Conservation (phyloP, 2,888 invertebrate species). For the Limnephilus rhombicus region DNA sequence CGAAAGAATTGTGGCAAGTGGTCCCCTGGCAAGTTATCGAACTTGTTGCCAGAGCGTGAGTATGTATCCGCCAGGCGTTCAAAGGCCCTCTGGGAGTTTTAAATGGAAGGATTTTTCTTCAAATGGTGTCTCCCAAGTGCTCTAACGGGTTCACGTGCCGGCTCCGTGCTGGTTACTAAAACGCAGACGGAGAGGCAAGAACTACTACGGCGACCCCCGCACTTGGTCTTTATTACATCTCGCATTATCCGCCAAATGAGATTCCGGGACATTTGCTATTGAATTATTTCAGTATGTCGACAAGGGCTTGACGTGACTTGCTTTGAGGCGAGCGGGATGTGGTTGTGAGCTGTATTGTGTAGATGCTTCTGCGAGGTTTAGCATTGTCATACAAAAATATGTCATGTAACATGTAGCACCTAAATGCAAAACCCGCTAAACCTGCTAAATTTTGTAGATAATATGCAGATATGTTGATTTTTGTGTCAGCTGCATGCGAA, state of each 20-base stretch:
- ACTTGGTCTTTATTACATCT: slow-evolving; percentile 10
- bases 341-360: background rate
- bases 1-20: slow-evolving; percentile 4
- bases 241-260: slow-evolving; percentile 7
- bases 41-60: slow-evolving; percentile 18
- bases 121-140: slow-evolving; percentile 36
- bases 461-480: too few species aligned
- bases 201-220: slow-evolving; percentile 7
- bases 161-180: slow-evolving; percentile 26
- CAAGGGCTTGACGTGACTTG: background rate
- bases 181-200: background rate
- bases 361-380: background rate
- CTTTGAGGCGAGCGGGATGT: background rate
- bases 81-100: background rate
- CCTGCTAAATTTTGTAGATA: too few species aligned
- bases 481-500: too few species aligned
- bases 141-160: slow-evolving; percentile 25
- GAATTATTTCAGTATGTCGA: background rate
- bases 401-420: too few species aligned
- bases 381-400: background rate
- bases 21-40: slow-evolving; percentile 17
- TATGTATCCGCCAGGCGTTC: slow-evolving; percentile 25
- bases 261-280: slow-evolving; percentile 1
- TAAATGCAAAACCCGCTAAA: too few species aligned
- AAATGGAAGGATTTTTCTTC: slow-evolving; percentile 30